Percentiles rank a stretch among this genome's conserved stretches.
phyloP scores from a whole-genome alignment of 1,140 invertebrate species.

The Euwallacea fornicatus region DNA sequence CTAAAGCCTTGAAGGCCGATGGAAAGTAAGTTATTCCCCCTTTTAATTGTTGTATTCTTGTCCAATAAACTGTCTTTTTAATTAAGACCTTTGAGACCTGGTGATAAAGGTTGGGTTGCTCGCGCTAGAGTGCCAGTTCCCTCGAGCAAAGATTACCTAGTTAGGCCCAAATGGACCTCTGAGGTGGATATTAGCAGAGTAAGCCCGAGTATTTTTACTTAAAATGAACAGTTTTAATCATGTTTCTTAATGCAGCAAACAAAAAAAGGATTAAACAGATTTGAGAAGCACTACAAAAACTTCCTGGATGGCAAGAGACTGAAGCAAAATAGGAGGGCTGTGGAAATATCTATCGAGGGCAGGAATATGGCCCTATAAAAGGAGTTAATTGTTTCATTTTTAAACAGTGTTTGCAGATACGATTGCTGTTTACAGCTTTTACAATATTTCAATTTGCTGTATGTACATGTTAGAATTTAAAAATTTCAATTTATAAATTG shows the following conservation, averaged over 20 bases:
- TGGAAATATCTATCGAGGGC: slow-evolving; percentile 94
- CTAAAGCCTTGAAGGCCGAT: slow-evolving; percentile 49
- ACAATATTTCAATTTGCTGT: no score
- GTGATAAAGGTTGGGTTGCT: slow-evolving; percentile 93
- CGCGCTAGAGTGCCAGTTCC: slow-evolving; percentile 93
- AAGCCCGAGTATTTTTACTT: slow-evolving; percentile 46
- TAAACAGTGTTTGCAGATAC: no score
- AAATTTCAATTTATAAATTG: no score
- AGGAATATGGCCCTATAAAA: slow-evolving; percentile 87
- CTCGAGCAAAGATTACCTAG: slow-evolving; percentile 95
- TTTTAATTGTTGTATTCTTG: slow-evolving; percentile 3
- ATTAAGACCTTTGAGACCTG: slow-evolving; percentile 72
- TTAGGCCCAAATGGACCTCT: slow-evolving; percentile 87
- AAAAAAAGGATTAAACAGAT: slow-evolving; percentile 82
- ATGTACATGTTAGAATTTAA: no score
- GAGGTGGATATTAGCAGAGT: slow-evolving; percentile 83
- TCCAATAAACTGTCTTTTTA: slow-evolving; percentile 22
- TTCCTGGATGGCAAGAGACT: slow-evolving; percentile 85
- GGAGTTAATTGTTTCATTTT: background rate
- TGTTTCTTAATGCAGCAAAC: slow-evolving; percentile 55
- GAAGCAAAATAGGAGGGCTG: slow-evolving; percentile 77
- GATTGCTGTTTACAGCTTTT: no score
- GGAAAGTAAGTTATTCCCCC: slow-evolving; percentile 47
- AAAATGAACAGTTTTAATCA: background rate
- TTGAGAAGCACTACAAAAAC: slow-evolving; percentile 89